Base-by-base conservation (phyloP, 2,888 invertebrate genomes). In the Eudasyphora cyanicolor region DNA sequence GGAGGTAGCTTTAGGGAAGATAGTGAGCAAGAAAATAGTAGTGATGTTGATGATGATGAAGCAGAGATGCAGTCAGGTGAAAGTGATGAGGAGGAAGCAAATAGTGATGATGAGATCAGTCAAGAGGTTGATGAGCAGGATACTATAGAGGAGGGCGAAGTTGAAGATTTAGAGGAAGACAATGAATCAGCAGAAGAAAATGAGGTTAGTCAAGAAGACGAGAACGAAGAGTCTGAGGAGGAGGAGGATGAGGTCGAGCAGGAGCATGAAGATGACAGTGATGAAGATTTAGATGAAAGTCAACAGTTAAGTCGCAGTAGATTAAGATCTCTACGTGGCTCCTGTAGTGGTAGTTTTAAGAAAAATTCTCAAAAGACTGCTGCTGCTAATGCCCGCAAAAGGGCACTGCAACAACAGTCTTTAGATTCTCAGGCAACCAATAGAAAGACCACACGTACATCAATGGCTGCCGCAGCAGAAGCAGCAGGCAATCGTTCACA, bases 401-500 rank as follows among this genome's bases (percentile, higher is more conserved):
- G 10, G 35, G 81, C 60, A 42, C 35, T n/a, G 21, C 17, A 45
- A 49, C n/a, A 69, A 73, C 77, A 78, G 69, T 45, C 82, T 81
- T 81, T 76, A 49, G 45, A 71, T 73, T 45, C 24, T n/a, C 76
- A 79, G 71, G 67, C 86, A 87, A 83, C 87, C 89, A 88, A 87
- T 89, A 91, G 90, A 91, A 90, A 89, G 89, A 89, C 88, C 87
- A 90, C 90, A 80, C 90, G 91, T 85, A 90, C 90, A 87, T 90
- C 90, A 82, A 86, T 88, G 77, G 90, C 91, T 85, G 90, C 89
- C 67, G 88, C 87, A 32, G 87, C 86, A 38, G 64, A 64, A n/a
- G 82, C 79, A 8, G 70, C 79, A 8, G 70, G 12, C 19, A 82
- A 71, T 19, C 73, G 19, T 38, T 14, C 21, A 10, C 60, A 51